A percentile compares a stretch with the other conserved stretches of the same genome.
These are phyloP conservation scores for Drosophila varians DNA, from an alignment of 1,140 invertebrate genomes.

Conservation along the genomic window DNA sequence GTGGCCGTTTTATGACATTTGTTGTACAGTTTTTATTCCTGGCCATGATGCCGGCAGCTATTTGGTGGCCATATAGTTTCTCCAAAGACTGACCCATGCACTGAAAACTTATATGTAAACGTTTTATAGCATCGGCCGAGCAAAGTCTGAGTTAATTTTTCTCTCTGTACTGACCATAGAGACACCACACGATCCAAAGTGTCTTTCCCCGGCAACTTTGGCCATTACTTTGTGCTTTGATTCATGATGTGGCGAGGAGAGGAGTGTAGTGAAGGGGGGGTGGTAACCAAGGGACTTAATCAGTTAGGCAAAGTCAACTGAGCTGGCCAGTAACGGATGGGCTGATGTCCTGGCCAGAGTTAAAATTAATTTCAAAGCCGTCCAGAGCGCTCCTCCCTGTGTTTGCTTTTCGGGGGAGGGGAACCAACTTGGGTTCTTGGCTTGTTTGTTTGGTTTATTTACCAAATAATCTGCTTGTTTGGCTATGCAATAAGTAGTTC, in stretches of 20 bases:
- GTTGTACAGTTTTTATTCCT: slow-evolving; percentile 55
- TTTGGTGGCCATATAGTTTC: slow-evolving; percentile 41
- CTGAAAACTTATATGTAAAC: neutral
- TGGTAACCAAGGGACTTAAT: slow-evolving; percentile 32
- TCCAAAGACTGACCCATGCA: slow-evolving; percentile 26
- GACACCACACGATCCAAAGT: slow-evolving; percentile 22
- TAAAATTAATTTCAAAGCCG: slow-evolving; percentile 44
- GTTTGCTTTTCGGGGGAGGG: slow-evolving; percentile 29
- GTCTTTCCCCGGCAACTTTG: slow-evolving; percentile 37
- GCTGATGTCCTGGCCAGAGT: slow-evolving; percentile 12
- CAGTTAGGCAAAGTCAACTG: slow-evolving; percentile 48
- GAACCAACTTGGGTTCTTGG: slow-evolving; percentile 11
- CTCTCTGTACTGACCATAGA: slow-evolving; percentile 13
- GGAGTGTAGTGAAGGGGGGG: neutral
- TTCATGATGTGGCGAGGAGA: slow-evolving; percentile 25
- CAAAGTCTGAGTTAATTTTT: neutral
- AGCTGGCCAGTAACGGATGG: slow-evolving; percentile 7
- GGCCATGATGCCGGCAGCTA: slow-evolving; percentile 46
- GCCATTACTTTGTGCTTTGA: slow-evolving; percentile 48
- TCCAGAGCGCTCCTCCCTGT: slow-evolving; percentile 13
- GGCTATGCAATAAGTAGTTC: slow-evolving; percentile 50
- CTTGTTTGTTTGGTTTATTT: slow-evolving; percentile 41
- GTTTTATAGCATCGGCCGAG: too few species aligned
- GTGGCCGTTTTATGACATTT: slow-evolving; percentile 81
- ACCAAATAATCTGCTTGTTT: slow-evolving; percentile 52